Base-by-base conservation (phyloP, 1,140 invertebrate genomes). In the Dendroctonus valens region DNA sequence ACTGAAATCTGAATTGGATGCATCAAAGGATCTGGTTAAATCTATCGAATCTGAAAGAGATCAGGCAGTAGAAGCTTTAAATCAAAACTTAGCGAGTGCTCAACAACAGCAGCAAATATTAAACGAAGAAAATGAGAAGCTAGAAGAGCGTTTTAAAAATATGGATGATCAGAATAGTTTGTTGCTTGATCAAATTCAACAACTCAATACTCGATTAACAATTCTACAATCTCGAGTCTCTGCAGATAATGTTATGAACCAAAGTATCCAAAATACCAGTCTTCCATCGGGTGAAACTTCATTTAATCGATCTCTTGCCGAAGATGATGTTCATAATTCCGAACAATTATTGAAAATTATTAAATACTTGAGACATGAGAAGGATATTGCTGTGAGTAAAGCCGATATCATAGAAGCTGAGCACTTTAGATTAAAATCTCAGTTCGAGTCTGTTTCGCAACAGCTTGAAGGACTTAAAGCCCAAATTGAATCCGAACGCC, bases 271-370 rank as follows among this genome's bases (percentile, higher is more conserved):
- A 11, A 67, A 67, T 40, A 67, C 50, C 11, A 68, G 60, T 26
- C 9, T 97, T 89, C 88, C 14, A 39, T 37, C 53, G 3, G 63
- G 62, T 6, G 87, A 89, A 65, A 81, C 79, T 39, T 79, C 80
- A 46, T 79, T 87, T 54, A 89, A 86, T 77, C 78, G 82, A 37
- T 90, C 88, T 8, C 79, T 86, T 3, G 80, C 74, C 40, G 88
- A 91, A 68, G 86, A 89, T 54, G 87, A 88, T 65, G 82, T 81
- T 0, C 88, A 87, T 70, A 89, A 87, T 14, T 84, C 85, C 12
- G 91, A 95, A 60, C 92, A 96, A 77, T 79, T 96, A 12, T 78
- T 96, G 41, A 88, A 91, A 82, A 89, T 97, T 14, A 89, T 97
- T 42, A 94, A 93, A 75, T 94, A 90, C 78, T 78, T 97, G 69